phyloP scores from a whole-genome alignment of 2,797 vertebrate genomes.

The Syncerus caffer region DNA sequence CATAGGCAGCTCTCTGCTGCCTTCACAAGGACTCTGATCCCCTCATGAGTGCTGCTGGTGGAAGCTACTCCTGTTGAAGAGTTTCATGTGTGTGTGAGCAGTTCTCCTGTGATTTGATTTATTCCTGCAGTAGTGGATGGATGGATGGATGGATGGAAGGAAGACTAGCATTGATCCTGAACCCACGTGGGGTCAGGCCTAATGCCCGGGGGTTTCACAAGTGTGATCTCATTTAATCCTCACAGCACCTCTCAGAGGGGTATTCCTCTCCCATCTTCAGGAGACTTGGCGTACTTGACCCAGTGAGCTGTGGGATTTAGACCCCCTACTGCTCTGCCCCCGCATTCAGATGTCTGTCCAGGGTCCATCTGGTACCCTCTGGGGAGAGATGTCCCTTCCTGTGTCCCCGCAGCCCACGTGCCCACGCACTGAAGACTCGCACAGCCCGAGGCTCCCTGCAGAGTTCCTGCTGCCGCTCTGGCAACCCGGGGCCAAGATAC shows the following conservation, averaged over 20 bases:
- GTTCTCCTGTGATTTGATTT: background rate
- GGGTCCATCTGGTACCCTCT: background rate
- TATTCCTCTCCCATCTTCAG: background rate
- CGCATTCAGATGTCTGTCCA: rapidly evolving
- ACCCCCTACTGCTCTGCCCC: rapidly evolving
- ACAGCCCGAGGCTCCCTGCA: rapidly evolving
- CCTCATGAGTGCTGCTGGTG: background rate
- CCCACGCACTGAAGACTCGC: background rate
- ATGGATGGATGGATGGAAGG: background rate
- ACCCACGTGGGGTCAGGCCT: no score
- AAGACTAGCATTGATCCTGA: background rate
- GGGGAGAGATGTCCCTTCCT: background rate
- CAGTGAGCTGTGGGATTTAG: background rate
- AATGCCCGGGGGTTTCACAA: background rate
- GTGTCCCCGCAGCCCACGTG: background rate
- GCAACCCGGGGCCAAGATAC: rapidly evolving
- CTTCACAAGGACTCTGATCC: background rate
- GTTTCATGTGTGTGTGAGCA: background rate
- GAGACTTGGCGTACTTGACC: background rate
- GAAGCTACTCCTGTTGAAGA: background rate
- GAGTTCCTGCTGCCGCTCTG: background rate
- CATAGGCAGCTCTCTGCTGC: background rate
- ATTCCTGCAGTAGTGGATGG: background rate
- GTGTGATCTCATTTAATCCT: background rate
- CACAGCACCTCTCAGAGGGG: background rate